Evolutionary conservation across 2,113 vertebrate genomes (phyloP).

Genomic region (Cavia porcellus): DNA sequence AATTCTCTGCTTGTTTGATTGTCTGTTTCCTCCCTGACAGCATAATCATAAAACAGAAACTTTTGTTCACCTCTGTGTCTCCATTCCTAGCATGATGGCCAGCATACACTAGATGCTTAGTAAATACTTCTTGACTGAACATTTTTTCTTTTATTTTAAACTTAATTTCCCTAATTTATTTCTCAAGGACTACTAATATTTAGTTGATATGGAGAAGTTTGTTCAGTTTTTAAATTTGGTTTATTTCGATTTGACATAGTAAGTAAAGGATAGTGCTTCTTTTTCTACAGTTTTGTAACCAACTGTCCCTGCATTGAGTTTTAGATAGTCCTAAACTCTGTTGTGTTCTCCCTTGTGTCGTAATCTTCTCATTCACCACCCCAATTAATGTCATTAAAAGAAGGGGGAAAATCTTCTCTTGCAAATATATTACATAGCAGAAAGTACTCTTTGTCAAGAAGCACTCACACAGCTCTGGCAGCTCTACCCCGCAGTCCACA

Average conservation of each 20-base stretch:
- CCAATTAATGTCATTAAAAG: conserved; percentile 47
- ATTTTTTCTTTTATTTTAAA: conserved; percentile 37
- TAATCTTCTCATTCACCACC: background rate
- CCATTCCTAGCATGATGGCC: background rate
- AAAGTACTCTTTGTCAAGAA: conserved; percentile 38
- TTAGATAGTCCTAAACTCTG: background rate
- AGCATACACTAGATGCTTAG: background rate
- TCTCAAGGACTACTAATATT: background rate
- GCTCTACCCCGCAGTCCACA: background rate
- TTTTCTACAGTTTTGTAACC: background rate
- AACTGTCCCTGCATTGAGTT: background rate
- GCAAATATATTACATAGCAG: background rate
- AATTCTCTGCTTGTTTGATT: background rate
- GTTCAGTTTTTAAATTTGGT: conserved; percentile 10
- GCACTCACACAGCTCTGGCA: conserved; percentile 15
- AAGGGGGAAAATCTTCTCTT: background rate
- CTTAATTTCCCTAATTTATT: conserved; percentile 43
- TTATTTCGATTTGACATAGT: background rate
- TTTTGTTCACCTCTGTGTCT: background rate
- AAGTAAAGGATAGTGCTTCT: background rate
- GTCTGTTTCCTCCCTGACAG: background rate
- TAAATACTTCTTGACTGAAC: background rate
- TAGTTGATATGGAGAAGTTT: background rate
- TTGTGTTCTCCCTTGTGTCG: background rate
- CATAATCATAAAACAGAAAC: background rate